Base-by-base conservation (phyloP, 2,888 invertebrate species). In the Molanna angustata region DNA sequence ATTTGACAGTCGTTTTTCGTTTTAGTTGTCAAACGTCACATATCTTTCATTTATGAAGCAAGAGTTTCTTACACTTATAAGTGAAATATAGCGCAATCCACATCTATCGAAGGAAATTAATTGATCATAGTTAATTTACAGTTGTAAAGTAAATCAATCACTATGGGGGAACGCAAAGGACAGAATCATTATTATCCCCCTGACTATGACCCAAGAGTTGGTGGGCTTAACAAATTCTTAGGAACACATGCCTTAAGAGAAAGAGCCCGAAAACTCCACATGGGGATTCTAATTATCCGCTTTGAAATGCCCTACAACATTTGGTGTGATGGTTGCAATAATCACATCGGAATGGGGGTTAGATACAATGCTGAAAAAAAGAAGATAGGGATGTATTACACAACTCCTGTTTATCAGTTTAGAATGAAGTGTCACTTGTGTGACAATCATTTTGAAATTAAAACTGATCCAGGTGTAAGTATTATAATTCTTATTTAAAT, bases 221-320 rank as follows among this genome's bases (percentile, higher is more conserved):
- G 96, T 61, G 94, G 94, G 3, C 81, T 99, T 22, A 98, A 99
- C 68, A 91, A 92, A 70, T 98, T 95, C 72, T 82, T 88, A 65
- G 90, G 90, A 2, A 94, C 94, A 11, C 99, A 99, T 81, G 96
- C 98, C 1, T 74, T 99, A 32, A 82, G 99, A 21, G 98, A 99
- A 71, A 76, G 99, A 58, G 99, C 98, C 17, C 78, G 90, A n/a
- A 99, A 99, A 70, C 81, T 98, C 2, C 89, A 93, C 65, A 79
- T 93, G 75, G 99, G 98, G 9, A 98, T 99, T 63, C 83, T 96
- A 18, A 90, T 94, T 59, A 94, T 96, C 61, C 84, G 98, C 41
- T 99, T 99, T 78, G 99, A 99, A 76, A 96, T 99, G 97, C 99
- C 99, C 0, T 99, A 95, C 67, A 99, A 99, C 72, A 98, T 99